A percentile compares a stretch with the other conserved stretches of the same genome.
Conservation (phyloP, 2,113 vertebrate genomes). For the Polypterus bichir region DNA sequence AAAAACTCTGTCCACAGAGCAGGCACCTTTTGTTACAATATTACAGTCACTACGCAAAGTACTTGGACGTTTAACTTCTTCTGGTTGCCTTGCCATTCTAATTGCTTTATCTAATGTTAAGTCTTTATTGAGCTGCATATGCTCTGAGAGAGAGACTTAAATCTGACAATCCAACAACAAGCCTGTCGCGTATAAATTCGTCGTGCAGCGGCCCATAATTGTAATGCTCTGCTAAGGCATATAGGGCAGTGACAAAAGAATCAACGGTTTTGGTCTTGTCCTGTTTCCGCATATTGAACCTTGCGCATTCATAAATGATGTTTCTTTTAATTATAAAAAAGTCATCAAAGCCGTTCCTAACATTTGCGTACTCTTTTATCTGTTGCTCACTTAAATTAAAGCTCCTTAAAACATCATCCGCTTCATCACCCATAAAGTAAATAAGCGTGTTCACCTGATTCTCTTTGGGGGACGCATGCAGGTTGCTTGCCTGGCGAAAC, state of each 20-base stretch:
- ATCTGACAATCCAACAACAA: constrained; percentile 11
- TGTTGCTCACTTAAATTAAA: constrained; percentile 2
- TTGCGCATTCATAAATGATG: constrained; percentile 15
- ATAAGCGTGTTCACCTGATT: constrained; percentile 13
- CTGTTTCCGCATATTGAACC: constrained; percentile 10
- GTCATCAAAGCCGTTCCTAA: constrained; percentile 3
- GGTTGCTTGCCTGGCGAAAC: not conserved
- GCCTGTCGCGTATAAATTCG: constrained; percentile 7
- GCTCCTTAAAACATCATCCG: constrained; percentile 12
- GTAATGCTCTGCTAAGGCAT: constrained; percentile 15
- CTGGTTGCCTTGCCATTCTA: constrained; percentile 2
- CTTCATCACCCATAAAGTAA: constrained; percentile 2
- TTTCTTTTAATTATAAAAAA: constrained; percentile 14
- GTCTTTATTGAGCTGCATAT: constrained; percentile 7
- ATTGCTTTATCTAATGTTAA: constrained; percentile 11
- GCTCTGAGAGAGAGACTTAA: constrained; percentile 5
- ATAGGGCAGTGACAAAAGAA: constrained; percentile 11
- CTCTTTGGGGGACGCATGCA: constrained; percentile 2
- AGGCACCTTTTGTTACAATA: no score
- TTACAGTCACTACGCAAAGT: no score
- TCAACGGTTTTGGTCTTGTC: constrained; percentile 8
- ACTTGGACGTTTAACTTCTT: constrained; percentile 2
- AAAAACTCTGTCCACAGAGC: no score
- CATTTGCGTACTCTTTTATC: constrained; percentile 7
- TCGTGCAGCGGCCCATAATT: constrained; percentile 12